Conservation (phyloP, 1,140 invertebrate species). For the Leptopilina boulardi region DNA sequence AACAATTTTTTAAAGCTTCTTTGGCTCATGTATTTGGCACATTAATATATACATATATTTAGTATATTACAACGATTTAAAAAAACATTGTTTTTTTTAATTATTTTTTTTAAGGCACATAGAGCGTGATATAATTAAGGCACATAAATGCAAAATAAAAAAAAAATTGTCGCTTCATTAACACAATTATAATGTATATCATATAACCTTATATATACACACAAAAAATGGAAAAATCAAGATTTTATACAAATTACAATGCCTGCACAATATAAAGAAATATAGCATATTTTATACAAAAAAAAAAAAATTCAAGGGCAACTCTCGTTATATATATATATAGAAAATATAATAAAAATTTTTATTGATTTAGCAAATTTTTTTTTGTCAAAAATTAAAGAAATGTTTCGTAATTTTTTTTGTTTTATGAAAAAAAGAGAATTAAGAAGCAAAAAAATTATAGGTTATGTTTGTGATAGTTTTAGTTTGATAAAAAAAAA, state of each 20-base stretch:
- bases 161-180: not conserved
- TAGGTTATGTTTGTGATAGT: no score
- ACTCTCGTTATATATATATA: no score
- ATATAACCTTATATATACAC: conserved; percentile 44
- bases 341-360: no score
- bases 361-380: no score
- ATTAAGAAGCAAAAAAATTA: no score
- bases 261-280: not conserved
- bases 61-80: conserved; percentile 53
- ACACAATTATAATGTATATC: not conserved
- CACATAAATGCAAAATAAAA: not conserved
- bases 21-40: conserved; percentile 72
- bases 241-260: conserved; percentile 54
- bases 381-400: no score
- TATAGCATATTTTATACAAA: conserved; percentile 37
- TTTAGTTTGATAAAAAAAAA: no score
- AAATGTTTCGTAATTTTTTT: no score
- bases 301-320: not conserved
- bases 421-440: no score
- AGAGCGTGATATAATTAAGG: not conserved
- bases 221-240: conserved; percentile 42
- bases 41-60: conserved; percentile 65
- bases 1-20: conserved; percentile 47
- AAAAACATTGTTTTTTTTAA: conserved; percentile 49
- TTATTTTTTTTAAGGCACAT: conserved; percentile 33